Evolutionary conservation across 2,113 vertebrate species (phyloP).

Genomic region (Alectura lathami): DNA sequence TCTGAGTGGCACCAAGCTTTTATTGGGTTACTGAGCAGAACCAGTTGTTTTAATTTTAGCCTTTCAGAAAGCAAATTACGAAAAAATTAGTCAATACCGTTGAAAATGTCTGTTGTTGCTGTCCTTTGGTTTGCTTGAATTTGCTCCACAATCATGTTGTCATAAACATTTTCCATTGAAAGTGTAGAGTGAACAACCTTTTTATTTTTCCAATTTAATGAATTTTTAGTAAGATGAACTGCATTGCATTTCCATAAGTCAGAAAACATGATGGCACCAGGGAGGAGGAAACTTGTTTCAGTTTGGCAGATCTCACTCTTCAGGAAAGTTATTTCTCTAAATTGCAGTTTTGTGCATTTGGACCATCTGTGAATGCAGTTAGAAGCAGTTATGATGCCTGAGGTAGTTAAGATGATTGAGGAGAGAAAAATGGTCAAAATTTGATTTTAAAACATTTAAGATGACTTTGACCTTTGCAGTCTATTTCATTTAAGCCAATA

Average conservation of each 20-base stretch:
- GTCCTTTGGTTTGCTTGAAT: background rate
- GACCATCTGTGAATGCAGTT: background rate
- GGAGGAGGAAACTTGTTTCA: background rate
- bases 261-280: background rate
- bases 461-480: background rate
- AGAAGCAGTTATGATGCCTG: background rate
- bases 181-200: background rate
- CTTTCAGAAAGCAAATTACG: background rate
- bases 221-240: background rate
- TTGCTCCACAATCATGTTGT: background rate
- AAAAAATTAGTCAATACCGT: background rate
- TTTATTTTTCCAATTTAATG: background rate
- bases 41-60: background rate
- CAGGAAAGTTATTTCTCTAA: background rate
- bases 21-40: background rate
- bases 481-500: background rate
- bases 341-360: background rate
- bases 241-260: background rate
- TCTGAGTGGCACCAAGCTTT: background rate
- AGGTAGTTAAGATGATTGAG: background rate
- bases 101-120: background rate
- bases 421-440: background rate
- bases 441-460: constrained; percentile 4
- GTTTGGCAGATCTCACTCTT: background rate
- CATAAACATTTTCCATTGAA: background rate